Evolutionary conservation across 2,113 vertebrate genomes (phyloP), one percentile per base, ranked within the genome.

Genomic region (Psittacus erithacus): DNA sequence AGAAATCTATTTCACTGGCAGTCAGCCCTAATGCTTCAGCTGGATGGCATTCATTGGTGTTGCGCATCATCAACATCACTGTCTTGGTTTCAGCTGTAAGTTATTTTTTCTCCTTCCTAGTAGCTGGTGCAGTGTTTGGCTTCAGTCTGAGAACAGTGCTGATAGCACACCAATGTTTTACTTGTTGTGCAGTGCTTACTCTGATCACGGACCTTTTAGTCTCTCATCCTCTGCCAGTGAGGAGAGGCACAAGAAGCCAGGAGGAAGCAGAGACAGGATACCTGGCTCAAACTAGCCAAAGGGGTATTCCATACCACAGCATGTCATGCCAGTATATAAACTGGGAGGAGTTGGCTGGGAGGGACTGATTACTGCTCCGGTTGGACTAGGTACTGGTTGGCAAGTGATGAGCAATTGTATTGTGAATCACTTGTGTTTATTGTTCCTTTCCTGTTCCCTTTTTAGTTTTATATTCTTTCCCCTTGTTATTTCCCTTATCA

Each of bases 1-100:
- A 91, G 65, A 76, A 89, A 73, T 84, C 41, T 76, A 11, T 91
- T 90, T 93, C 29, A 27, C 64, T 90, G 95, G 87, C 91, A 92
- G 60, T 59, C 33, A 64, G 90, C 90, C 93, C 70, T 91, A 89
- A 92, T 93, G 90, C 70, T 71, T 92, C 57, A 91, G 22, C 57
- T 92, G 80, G 80, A 88, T 92, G 49, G 31, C 53, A 19, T 95
- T 92, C 35, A n/a, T 31, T 94, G 52, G 49, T 88, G 65, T 88
- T 90, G 31, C 69, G 52, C 24, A n/a, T 55, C 27, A 35, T 70
- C 52, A 65, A 11, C 69, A 91, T 82, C 33, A 16, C 57, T 59
- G 33, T 35, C 20, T 59, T 59, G 33, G 13, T 35, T 59, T 59
- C 57, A 59, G 57, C 57, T 5, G 13, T 7, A 59, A 35, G 33